Conservation (phyloP, 1,140 invertebrate genomes). For the Pantala flavescens region DNA sequence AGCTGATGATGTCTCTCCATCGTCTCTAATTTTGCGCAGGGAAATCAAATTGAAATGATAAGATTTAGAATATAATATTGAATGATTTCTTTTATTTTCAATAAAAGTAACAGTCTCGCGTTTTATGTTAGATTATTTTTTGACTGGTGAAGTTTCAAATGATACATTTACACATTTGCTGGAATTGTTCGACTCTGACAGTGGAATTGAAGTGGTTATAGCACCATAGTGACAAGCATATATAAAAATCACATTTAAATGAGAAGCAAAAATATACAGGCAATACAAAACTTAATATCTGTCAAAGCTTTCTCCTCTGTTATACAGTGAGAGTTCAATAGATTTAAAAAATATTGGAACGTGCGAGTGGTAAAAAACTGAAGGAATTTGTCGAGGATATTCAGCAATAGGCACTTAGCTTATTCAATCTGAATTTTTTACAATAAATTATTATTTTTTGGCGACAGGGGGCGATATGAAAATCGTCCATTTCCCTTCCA, state of each 20-base stretch:
- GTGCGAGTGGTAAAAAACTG: not conserved
- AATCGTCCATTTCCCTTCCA: not conserved
- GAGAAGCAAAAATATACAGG: not conserved
- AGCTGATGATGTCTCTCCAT: too few relatives aligned
- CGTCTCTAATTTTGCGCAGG: not conserved
- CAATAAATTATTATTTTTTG: slow-evolving; percentile 9
- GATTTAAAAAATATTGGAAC: not conserved
- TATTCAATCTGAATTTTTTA: not conserved
- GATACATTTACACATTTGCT: not conserved
- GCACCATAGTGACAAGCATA: slow-evolving; percentile 8
- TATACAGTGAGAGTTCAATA: not conserved
- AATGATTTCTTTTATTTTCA: not conserved
- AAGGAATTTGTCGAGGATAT: not conserved
- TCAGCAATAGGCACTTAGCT: not conserved
- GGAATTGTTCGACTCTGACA: slow-evolving; percentile 1
- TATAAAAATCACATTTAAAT: slow-evolving; percentile 10
- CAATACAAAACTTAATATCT: not conserved
- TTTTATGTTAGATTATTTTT: slow-evolving; percentile 3
- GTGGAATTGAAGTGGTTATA: not conserved
- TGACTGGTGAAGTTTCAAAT: not conserved
- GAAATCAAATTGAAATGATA: slow-evolving; percentile 4
- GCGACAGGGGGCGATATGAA: not conserved
- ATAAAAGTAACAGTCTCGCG: slow-evolving; percentile 9
- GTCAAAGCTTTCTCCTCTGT: not conserved
- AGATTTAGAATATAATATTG: not conserved